Evolutionary conservation across 1,140 invertebrate species (phyloP).

Genomic region (Chelonus insularis): DNA sequence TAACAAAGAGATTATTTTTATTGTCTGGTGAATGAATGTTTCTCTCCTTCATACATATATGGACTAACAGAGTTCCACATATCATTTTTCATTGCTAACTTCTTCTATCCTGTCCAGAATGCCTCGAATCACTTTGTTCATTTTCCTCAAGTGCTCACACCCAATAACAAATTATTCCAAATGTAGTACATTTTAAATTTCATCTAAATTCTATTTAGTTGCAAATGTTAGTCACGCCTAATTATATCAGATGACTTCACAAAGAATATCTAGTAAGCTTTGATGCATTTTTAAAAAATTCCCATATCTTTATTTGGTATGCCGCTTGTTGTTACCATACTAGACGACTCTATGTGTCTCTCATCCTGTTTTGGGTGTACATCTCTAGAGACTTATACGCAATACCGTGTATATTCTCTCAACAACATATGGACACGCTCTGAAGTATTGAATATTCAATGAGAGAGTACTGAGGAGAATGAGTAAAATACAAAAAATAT

Average conservation of each 20-base stretch:
- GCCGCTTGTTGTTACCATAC: not conserved
- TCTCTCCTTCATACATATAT: not conserved
- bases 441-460: conserved; percentile 23
- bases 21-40: conserved; percentile 5
- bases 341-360: not conserved
- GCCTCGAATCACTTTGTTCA: not conserved
- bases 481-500: not conserved
- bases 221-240: not conserved
- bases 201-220: too few relatives aligned
- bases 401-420: conserved; percentile 14
- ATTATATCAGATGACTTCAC: not conserved
- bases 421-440: conserved; percentile 18
- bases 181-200: too few relatives aligned
- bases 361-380: conserved; percentile 7
- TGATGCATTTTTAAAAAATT: not conserved
- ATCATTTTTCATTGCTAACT: not conserved
- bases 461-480: conserved; percentile 6
- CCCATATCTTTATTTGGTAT: not conserved
- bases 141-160: not conserved
- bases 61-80: not conserved
- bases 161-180: too few relatives aligned
- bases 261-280: not conserved
- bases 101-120: not conserved
- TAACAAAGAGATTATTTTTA: conserved; percentile 22
- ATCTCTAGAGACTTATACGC: conserved; percentile 14